These are phyloP conservation scores for Drosophila affinis DNA, from an alignment of 2,888 invertebrate species.

Conservation along the genomic window DNA sequence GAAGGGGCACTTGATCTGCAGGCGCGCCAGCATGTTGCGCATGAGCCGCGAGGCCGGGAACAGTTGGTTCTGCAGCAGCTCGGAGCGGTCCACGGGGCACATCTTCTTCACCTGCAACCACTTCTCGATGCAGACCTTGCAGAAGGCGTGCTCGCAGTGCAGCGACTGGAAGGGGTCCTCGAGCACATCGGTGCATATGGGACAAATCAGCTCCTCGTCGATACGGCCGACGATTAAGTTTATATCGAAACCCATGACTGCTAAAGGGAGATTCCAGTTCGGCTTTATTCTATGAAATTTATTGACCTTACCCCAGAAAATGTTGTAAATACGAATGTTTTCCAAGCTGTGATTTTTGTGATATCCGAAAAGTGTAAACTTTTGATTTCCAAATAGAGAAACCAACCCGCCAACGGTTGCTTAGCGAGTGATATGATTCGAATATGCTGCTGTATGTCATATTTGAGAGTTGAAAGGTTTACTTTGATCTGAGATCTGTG, in stretches of 20 bases:
- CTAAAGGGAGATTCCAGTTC: not conserved
- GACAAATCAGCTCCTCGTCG: constrained; percentile 66
- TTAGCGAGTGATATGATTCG: not conserved
- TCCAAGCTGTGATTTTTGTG: not conserved
- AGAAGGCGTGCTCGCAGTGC: constrained; percentile 60
- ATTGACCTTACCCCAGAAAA: no score
- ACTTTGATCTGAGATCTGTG: not conserved
- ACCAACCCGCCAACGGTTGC: not conserved
- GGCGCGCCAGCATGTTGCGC: constrained; percentile 62
- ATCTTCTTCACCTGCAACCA: constrained; percentile 59
- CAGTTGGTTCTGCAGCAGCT: constrained; percentile 40
- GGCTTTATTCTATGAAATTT: not conserved
- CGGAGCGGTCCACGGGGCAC: constrained; percentile 63
- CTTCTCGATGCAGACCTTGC: constrained; percentile 60
- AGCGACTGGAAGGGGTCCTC: constrained; percentile 64
- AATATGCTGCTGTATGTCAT: no score
- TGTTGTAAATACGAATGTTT: not conserved
- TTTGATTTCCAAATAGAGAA: not conserved
- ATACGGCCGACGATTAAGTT: constrained; percentile 55
- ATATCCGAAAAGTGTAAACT: not conserved
- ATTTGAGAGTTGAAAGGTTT: not conserved
- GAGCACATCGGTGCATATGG: constrained; percentile 62
- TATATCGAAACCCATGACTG: constrained; percentile 59
- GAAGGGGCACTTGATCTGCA: constrained; percentile 58
- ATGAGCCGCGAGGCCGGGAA: constrained; percentile 57